Evolutionary conservation across 1,140 invertebrate species (phyloP).

Genomic region (Potamilus streckersoni): DNA sequence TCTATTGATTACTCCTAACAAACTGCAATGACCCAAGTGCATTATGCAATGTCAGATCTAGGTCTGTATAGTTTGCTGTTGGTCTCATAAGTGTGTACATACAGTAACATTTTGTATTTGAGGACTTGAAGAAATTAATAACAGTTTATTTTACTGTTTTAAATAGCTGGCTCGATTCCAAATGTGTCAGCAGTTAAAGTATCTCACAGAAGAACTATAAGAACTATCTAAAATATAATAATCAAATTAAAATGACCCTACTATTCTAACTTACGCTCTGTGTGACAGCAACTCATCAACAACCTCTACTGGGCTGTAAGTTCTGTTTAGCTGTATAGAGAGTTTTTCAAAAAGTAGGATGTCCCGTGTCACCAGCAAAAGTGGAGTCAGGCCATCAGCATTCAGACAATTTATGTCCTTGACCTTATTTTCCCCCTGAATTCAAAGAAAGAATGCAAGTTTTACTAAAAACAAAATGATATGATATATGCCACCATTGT

Average conservation of each 20-base stretch:
- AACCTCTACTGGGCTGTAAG: conserved; percentile 60
- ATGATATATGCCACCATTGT: not conserved
- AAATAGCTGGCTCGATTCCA: no score
- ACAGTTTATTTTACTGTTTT: no score
- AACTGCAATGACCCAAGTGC: no score
- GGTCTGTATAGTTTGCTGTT: no score
- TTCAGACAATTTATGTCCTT: conserved; percentile 62
- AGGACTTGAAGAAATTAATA: no score
- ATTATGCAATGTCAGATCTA: no score
- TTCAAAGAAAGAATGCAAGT: conserved; percentile 6
- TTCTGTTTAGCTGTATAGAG: conserved; percentile 47
- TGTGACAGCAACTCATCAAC: conserved; percentile 51
- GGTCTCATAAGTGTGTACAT: no score
- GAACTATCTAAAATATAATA: no score
- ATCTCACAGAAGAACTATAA: no score
- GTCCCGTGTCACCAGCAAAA: conserved; percentile 60
- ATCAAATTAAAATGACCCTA: not conserved
- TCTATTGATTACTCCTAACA: no score
- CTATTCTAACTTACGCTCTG: conserved; percentile 55
- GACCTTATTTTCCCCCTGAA: conserved; percentile 50
- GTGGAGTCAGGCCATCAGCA: conserved; percentile 59
- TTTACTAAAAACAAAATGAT: not conserved
- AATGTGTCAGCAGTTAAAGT: no score
- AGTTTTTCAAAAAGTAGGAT: conserved; percentile 61
- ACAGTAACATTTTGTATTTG: no score